Evolutionary conservation across 2,888 invertebrate species (phyloP).

Genomic region (Beris chalybata): DNA sequence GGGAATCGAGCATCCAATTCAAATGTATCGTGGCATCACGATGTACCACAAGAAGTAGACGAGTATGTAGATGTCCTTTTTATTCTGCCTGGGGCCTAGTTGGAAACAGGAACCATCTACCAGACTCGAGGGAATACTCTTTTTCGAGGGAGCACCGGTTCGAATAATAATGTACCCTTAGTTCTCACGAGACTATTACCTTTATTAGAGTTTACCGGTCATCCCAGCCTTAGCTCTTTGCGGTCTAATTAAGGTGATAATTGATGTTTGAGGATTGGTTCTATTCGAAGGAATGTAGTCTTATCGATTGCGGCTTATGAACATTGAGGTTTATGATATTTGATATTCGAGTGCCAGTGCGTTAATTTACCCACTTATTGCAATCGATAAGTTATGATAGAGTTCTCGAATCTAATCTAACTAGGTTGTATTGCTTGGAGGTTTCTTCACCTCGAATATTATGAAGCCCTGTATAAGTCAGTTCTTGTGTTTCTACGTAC

Average conservation of each 20-base stretch:
- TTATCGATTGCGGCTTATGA: conserved; percentile 4
- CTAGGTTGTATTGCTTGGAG: too few species aligned
- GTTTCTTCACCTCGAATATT: too few species aligned
- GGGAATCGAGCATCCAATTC: conserved; percentile 24
- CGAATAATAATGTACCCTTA: not conserved
- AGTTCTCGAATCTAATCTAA: too few species aligned
- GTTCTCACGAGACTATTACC: conserved; percentile 20
- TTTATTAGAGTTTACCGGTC: conserved; percentile 19
- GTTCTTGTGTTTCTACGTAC: too few species aligned
- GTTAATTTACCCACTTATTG: too few species aligned
- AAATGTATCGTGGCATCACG: conserved; percentile 9
- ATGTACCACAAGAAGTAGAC: conserved; percentile 8
- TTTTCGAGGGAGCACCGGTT: not conserved
- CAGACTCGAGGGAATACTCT: conserved; percentile 9
- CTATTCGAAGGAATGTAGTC: not conserved
- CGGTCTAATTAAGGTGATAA: conserved; percentile 21
- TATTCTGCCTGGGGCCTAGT: too few species aligned
- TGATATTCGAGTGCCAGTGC: not conserved
- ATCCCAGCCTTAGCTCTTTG: conserved; percentile 3
- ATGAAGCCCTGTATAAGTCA: too few species aligned
- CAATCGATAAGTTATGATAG: too few species aligned
- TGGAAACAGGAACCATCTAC: too few species aligned
- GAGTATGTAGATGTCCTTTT: not conserved
- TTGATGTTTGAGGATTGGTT: conserved; percentile 13
- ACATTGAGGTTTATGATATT: conserved; percentile 15